Conservation (phyloP, 1,140 invertebrate species). For the Diorhabda carinulata region DNA sequence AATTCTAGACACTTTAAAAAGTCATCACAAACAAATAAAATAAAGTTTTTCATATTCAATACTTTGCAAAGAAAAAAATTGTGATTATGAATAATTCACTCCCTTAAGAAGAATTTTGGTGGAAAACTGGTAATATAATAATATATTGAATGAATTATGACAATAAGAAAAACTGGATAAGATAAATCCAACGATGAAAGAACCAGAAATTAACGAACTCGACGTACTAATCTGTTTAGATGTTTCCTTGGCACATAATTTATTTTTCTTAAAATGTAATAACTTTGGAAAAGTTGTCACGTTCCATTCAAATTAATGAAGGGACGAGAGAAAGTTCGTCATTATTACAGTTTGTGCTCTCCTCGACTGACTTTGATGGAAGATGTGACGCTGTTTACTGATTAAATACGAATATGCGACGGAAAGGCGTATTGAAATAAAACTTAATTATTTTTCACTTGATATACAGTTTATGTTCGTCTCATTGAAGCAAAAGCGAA, state of each 20-base stretch:
- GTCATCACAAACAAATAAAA: too few relatives aligned
- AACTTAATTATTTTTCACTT: background rate
- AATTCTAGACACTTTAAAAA: too few relatives aligned
- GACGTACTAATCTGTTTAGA: background rate
- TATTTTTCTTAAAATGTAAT: background rate
- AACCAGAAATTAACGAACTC: background rate
- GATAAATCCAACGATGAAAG: too few relatives aligned
- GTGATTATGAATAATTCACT: too few relatives aligned
- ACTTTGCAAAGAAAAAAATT: too few relatives aligned
- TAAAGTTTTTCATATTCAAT: too few relatives aligned
- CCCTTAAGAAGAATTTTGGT: too few relatives aligned
- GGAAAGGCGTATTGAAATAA: constrained; percentile 1
- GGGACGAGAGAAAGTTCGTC: background rate
- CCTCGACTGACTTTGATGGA: background rate
- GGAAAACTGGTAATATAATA: too few relatives aligned
- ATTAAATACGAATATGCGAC: constrained; percentile 1
- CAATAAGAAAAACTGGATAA: too few relatives aligned
- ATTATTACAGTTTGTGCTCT: background rate
- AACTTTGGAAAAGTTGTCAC: background rate
- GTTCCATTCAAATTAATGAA: constrained; percentile 2
- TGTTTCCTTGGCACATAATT: background rate
- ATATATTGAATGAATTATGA: too few relatives aligned
- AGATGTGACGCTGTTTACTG: constrained; percentile 2
- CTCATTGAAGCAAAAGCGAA: too few relatives aligned
- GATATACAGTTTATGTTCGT: background rate